Evolutionary conservation across 2,888 invertebrate species (phyloP), one percentile per base, ranked within the genome.

Genomic region (Drosophila phalerata): DNA sequence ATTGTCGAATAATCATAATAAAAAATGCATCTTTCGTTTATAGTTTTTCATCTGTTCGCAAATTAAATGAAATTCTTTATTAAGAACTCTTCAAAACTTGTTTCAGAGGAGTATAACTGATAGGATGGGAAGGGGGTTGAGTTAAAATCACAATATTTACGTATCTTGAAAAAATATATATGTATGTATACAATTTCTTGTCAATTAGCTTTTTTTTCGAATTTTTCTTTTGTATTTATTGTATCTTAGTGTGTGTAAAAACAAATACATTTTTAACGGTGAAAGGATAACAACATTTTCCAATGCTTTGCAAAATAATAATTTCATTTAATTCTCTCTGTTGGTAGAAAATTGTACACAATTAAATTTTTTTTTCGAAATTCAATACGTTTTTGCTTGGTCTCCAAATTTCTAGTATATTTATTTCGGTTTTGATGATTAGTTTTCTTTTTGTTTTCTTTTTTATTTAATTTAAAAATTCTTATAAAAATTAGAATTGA

Each of bases 41-140:
- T 25, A 49, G 25, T 48, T 60, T 61, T 62, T 66, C 60, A 57
- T 69, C 34, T 64, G 73, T 63, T 81, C 38, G 69, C 69, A 72
- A 77, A 70, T 71, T 52, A 64, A 72, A 77, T 57, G 45, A 64
- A 72, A 74, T 68, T 52, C 60, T 88, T 83, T 85, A 81, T 83
- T 84, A 37, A 53, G 60, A 83, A 70, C 63, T 64, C 56, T 56
- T 15, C 34, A 37, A 70, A 42, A 60, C 15, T 38, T 52, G 34
- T 55, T 66, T 58, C 30, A 13, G 17, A 32, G 34, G 37, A 13
- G 15, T 53, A 38, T 25, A 38, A 15, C 38, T 37, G 15, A 38
- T 38, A 40, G 22, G 55, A 28, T 28, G 8, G 17, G 42, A 38
- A 22, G n/a, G 53, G 40, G 13, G 8, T 22, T 6, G 22, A 32